Evolutionary conservation across 2,113 vertebrate species (phyloP).

Genomic region (Micromys minutus): DNA sequence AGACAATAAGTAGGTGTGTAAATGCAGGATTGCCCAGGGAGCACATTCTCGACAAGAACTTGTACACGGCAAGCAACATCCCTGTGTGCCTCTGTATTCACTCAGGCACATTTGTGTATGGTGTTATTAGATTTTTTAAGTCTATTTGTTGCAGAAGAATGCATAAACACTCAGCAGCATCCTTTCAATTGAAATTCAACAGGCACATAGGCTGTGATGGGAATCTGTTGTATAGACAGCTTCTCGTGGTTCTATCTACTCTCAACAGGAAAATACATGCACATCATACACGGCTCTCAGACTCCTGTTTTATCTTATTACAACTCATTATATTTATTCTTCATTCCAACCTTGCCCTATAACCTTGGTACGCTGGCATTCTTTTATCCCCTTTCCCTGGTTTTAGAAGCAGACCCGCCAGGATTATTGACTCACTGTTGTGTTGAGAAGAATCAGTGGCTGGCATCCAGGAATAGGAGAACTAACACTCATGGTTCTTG

Average conservation of each 20-base stretch:
- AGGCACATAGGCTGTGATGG: not conserved
- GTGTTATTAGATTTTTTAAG: not conserved
- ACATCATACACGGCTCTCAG: not conserved
- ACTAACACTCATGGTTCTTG: not conserved
- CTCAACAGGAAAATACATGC: not conserved
- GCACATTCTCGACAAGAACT: not conserved
- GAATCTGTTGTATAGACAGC: conserved; percentile 1
- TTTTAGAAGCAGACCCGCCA: conserved; percentile 11
- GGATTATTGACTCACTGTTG: not conserved
- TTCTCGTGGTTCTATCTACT: not conserved
- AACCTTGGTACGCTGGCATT: not conserved
- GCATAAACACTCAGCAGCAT: not conserved
- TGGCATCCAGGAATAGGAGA: not conserved
- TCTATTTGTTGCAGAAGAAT: not conserved
- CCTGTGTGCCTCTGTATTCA: not conserved
- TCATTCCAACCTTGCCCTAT: not conserved
- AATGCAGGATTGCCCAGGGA: not conserved
- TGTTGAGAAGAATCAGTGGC: not conserved
- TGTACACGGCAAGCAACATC: fast-evolving
- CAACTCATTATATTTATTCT: not conserved
- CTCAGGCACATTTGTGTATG: not conserved
- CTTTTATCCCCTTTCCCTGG: not conserved
- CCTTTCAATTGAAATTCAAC: conserved; percentile 13
- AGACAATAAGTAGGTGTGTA: not conserved
- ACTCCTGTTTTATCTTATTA: conserved; percentile 17